A percentile compares a stretch with the other conserved stretches of the same genome.
Conservation (phyloP, 2,797 vertebrate species). For the Falco novaeseelandiae region DNA sequence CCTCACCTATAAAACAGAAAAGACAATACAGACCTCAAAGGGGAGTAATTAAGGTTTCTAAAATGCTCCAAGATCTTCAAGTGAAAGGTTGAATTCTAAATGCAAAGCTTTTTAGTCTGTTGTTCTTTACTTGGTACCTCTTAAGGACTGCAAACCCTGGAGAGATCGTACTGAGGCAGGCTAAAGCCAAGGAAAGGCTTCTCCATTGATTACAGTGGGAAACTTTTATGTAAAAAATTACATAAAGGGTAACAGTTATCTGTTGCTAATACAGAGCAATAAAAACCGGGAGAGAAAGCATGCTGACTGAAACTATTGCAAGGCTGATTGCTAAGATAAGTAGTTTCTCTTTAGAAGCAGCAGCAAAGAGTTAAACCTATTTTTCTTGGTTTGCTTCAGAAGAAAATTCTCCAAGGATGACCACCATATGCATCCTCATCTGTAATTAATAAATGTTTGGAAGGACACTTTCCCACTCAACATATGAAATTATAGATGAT, state of each 20-base stretch:
- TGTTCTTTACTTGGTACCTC: not conserved
- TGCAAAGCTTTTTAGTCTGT: not conserved
- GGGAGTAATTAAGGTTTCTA: not conserved
- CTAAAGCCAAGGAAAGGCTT: not conserved
- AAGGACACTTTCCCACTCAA: slow-evolving; percentile 59
- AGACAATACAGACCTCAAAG: not conserved
- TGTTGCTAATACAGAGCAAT: not conserved
- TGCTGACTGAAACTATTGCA: not conserved
- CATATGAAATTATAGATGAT: slow-evolving; percentile 71
- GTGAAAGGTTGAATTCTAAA: not conserved
- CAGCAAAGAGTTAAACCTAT: not conserved
- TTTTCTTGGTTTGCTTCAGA: slow-evolving; percentile 17
- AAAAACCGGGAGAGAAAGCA: not conserved
- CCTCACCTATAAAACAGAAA: not conserved
- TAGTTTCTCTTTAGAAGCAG: not conserved
- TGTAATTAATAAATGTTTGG: slow-evolving; percentile 61
- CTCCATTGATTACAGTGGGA: not conserved
- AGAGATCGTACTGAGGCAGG: not conserved
- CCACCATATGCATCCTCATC: not conserved
- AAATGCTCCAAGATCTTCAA: not conserved
- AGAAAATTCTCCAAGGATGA: slow-evolving; percentile 2
- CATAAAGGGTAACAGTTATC: not conserved
- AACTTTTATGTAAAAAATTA: not conserved
- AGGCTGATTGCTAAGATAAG: not conserved
- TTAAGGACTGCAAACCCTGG: not conserved